phyloP scores from a whole-genome alignment of 2,113 vertebrate genomes.

The Pachycephala philippinensis region DNA sequence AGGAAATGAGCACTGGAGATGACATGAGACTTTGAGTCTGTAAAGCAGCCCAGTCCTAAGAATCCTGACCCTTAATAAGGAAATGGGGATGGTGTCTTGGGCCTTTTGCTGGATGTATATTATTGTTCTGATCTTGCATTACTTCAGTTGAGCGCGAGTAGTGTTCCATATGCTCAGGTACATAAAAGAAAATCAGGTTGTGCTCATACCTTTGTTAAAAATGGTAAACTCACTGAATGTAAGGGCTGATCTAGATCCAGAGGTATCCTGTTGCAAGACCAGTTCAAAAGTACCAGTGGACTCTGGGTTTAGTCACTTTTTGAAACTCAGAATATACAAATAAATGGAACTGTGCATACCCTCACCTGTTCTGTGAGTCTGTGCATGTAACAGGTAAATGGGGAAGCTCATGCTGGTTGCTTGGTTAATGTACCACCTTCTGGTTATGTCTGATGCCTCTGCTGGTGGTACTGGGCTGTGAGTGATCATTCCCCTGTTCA shows the following conservation, averaged over 20 bases:
- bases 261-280: background rate
- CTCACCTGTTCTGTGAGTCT: background rate
- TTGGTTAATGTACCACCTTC: background rate
- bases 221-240: accelerated
- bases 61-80: background rate
- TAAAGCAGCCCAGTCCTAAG: background rate
- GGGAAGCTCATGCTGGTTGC: background rate
- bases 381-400: accelerated
- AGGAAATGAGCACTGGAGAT: background rate
- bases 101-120: background rate
- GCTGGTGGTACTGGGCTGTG: background rate
- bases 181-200: background rate
- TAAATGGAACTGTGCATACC: background rate
- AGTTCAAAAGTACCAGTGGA: background rate
- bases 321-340: background rate
- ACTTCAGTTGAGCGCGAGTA: background rate
- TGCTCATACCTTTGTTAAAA: background rate
- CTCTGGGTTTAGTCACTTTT: background rate
- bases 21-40: background rate
- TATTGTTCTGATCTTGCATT: background rate
- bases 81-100: background rate
- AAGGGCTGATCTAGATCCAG: background rate
- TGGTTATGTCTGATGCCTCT: background rate
- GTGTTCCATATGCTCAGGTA: background rate
- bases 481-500: background rate